Conservation (phyloP, 2,888 invertebrate species). For the Arctia plantaginis region DNA sequence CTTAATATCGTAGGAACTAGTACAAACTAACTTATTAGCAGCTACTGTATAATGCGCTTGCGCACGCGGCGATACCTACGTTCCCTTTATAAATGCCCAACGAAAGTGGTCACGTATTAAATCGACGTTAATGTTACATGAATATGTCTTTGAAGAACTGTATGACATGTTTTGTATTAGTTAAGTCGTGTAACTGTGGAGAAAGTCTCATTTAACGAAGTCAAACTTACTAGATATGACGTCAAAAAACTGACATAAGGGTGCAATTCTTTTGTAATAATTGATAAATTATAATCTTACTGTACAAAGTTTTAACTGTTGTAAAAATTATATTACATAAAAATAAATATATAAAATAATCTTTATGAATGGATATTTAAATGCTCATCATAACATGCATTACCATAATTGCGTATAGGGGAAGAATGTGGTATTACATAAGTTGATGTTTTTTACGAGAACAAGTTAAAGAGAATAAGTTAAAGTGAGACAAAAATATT, state of each 20-base stretch:
- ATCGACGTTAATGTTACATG: background rate
- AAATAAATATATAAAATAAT: background rate
- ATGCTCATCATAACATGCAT: background rate
- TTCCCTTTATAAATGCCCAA: background rate
- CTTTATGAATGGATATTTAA: background rate
- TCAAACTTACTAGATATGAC: background rate
- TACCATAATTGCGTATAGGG: background rate
- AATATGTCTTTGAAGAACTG: background rate
- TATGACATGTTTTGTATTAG: background rate
- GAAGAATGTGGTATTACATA: background rate
- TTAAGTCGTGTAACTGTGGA: background rate
- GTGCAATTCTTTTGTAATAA: too few relatives aligned
- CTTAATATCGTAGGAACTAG: background rate
- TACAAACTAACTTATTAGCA: background rate
- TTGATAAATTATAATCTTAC: too few relatives aligned
- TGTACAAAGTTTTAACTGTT: background rate
- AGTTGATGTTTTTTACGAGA: background rate
- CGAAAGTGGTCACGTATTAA: constrained; percentile 2
- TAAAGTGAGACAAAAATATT: background rate
- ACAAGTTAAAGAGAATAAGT: background rate
- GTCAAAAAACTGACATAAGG: background rate
- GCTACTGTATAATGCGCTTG: background rate
- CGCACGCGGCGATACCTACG: background rate
- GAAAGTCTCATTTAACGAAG: background rate
- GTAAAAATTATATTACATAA: background rate